These are phyloP conservation scores for Geococcyx californianus DNA, from an alignment of 2,113 vertebrate genomes.

Conservation along the genomic window DNA sequence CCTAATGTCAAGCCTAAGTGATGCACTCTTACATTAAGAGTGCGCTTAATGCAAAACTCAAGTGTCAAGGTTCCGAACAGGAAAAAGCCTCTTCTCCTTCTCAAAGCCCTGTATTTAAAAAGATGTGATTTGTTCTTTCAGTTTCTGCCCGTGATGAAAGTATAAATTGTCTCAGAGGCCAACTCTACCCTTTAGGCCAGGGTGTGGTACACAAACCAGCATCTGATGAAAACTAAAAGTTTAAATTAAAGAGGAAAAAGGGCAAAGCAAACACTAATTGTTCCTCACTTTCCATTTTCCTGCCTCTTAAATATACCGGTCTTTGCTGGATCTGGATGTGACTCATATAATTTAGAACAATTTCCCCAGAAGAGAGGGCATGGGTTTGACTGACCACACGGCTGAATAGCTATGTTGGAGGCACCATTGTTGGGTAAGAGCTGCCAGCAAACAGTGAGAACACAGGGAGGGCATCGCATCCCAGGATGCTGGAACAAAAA, in stretches of 20 bases:
- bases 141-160: neutral
- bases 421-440: neutral
- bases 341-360: conserved; percentile 29
- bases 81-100: neutral
- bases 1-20: no score
- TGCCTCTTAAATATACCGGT: neutral
- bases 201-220: conserved; percentile 7
- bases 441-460: conserved; percentile 15
- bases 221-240: neutral
- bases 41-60: neutral
- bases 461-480: neutral
- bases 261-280: conserved; percentile 18
- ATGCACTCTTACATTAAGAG: neutral
- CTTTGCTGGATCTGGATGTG: neutral
- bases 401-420: neutral
- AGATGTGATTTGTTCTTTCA: neutral
- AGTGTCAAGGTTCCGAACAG: neutral
- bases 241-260: conserved; percentile 6
- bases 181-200: neutral
- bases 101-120: neutral
- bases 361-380: neutral
- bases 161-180: neutral
- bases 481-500: neutral
- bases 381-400: conserved; percentile 29
- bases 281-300: conserved; percentile 35